phyloP scores from a whole-genome alignment of 2,113 vertebrate genomes.

The Silurus glanis region DNA sequence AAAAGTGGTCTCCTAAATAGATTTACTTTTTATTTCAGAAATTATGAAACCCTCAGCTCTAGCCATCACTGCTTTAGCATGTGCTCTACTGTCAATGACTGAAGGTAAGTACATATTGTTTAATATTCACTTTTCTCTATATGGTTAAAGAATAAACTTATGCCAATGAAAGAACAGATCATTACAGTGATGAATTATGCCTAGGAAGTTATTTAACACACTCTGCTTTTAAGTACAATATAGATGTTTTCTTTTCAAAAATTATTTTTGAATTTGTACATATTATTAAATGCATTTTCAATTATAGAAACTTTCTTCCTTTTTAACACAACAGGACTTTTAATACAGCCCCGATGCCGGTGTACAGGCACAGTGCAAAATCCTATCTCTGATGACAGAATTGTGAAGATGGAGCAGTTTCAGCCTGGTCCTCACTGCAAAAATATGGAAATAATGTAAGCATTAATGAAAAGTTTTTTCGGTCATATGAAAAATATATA shows the following conservation, averaged over 20 bases:
- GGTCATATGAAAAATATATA: no score
- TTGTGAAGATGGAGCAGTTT: constrained; percentile 1
- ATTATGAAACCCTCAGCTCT: neutral
- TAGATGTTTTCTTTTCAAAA: neutral
- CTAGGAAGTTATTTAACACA: neutral
- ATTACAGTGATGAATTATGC: neutral
- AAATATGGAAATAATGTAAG: constrained; percentile 41
- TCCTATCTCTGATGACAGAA: neutral
- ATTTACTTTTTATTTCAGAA: neutral
- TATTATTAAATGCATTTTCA: neutral
- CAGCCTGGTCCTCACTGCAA: constrained; percentile 28
- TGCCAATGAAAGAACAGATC: neutral
- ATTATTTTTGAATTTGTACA: no score
- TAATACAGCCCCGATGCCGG: neutral
- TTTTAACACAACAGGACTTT: neutral
- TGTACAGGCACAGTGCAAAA: neutral
- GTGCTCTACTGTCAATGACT: neutral
- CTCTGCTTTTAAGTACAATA: neutral
- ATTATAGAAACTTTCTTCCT: neutral
- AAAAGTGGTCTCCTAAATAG: neutral
- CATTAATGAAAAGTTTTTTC: neutral
- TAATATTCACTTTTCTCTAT: neutral
- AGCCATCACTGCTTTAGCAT: neutral
- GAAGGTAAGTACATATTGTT: constrained; percentile 5
- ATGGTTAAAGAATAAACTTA: neutral